Evolutionary conservation across 2,113 vertebrate species (phyloP), one percentile per base, ranked within the genome.

Genomic region (Neodontobutis hainanensis): DNA sequence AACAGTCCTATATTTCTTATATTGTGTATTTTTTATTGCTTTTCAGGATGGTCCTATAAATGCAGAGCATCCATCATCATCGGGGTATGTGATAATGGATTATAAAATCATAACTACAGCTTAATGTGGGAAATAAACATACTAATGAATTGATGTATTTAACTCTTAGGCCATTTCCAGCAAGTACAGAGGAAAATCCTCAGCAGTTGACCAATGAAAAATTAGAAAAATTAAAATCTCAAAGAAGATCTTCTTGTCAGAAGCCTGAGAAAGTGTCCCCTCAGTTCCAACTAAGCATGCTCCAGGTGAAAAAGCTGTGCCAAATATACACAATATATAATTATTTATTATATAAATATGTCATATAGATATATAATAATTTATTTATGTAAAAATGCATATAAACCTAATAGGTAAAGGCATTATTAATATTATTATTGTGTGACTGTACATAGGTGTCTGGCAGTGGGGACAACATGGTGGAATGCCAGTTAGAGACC

Each of bases 401-500:
- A 27, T 64, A 16, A 43, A 0, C 2, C 11, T 1, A 14, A 5
- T 12, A 43, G 55, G 8, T 14, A 43, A 50, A n/a, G n/a, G 0
- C 2, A 59, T n/a, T 4, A 44, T 38, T 35, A 27, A 2, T 77
- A 59, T n/a, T 4, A 44, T 38, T 35, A 27, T 27, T 77, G n/a
- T 60, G 15, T 27, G 55, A 62, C 60, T 61, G 34, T 61, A 7
- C 42, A 3, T 46, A 97, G 96, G 95, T 96, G 36, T 97, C 95
- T 1, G 82, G 87, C 14, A 92, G 88, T 49, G 96, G 96, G 16
- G 96, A 97, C 84, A 97, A 96, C 73, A 94, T 95, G 93, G 95
- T 97, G 27, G 96, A 97, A 57, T 97, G 96, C 82, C 96, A 97
- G 70, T 78, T 97, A 48, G 96, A 97, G 87, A 97, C 96, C 5